Conservation (phyloP, 2,797 vertebrate species). For the Poecilia velifera region DNA sequence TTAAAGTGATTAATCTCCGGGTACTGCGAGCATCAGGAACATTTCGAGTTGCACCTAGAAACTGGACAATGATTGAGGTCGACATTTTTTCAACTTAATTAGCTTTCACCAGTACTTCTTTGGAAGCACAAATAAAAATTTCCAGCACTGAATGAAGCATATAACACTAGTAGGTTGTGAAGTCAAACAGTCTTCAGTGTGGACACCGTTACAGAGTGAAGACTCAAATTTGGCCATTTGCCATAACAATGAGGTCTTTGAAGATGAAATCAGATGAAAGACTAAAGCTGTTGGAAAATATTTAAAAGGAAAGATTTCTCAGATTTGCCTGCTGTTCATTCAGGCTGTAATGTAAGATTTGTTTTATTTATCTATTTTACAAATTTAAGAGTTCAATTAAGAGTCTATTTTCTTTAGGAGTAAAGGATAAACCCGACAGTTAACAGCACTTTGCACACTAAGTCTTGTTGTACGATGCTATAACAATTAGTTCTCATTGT, state of each 20-base stretch:
- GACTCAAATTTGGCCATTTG: background rate
- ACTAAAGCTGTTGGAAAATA: background rate
- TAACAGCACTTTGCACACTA: background rate
- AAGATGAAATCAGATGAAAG: background rate
- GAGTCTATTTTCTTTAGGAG: background rate
- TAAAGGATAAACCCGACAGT: background rate
- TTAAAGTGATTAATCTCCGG: slow-evolving; percentile 6
- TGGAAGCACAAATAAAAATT: too few species aligned
- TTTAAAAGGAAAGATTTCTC: background rate
- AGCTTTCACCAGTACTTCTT: background rate
- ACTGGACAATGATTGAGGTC: background rate
- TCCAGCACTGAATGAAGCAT: background rate
- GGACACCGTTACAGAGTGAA: background rate
- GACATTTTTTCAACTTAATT: background rate
- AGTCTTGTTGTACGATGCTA: background rate
- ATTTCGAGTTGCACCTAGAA: slow-evolving; percentile 22
- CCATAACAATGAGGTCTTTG: background rate
- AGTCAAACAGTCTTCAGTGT: background rate
- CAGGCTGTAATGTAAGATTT: background rate
- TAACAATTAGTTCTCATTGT: background rate
- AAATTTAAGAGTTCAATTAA: background rate
- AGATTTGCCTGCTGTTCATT: background rate
- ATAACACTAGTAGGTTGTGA: background rate
- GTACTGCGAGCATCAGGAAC: slow-evolving; percentile 47
- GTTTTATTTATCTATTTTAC: background rate